phyloP scores from a whole-genome alignment of 2,113 vertebrate species.

The Echinops telfairi region DNA sequence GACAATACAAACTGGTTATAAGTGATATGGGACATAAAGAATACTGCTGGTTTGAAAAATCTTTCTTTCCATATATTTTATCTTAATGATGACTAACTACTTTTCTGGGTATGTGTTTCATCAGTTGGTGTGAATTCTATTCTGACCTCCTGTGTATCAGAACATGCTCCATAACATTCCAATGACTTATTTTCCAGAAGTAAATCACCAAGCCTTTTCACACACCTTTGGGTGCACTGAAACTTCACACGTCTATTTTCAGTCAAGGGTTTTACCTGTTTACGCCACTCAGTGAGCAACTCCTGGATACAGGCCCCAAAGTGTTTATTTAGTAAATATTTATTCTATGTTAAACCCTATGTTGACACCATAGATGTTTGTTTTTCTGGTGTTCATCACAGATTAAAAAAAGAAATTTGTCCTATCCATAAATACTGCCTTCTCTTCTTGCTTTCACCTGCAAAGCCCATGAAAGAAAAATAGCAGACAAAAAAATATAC shows the following conservation, averaged over 20 bases:
- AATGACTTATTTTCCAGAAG: background rate
- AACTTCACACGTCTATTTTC: background rate
- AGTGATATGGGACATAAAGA: conserved; percentile 6
- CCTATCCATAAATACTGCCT: too few relatives aligned
- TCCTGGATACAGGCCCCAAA: background rate
- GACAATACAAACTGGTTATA: background rate
- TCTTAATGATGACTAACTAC: background rate
- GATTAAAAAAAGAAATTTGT: background rate
- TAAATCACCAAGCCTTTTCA: background rate
- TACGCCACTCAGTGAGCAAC: background rate
- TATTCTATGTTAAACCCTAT: background rate
- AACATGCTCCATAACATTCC: background rate
- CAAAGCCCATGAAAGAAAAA: too few relatives aligned
- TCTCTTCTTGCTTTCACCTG: too few relatives aligned
- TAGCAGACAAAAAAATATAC: background rate
- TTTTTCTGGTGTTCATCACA: background rate
- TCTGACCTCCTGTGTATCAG: background rate
- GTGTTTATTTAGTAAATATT: conserved; percentile 11
- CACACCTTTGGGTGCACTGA: too few relatives aligned
- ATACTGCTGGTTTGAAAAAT: background rate
- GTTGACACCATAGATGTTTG: background rate
- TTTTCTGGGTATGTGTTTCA: background rate
- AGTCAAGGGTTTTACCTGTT: background rate
- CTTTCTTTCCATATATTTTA: background rate
- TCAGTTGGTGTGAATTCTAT: background rate